Percentiles rank a stretch among this genome's conserved stretches.
Evolutionary conservation across 2,888 invertebrate species (phyloP).

Genomic region (Tenthredo livida): DNA sequence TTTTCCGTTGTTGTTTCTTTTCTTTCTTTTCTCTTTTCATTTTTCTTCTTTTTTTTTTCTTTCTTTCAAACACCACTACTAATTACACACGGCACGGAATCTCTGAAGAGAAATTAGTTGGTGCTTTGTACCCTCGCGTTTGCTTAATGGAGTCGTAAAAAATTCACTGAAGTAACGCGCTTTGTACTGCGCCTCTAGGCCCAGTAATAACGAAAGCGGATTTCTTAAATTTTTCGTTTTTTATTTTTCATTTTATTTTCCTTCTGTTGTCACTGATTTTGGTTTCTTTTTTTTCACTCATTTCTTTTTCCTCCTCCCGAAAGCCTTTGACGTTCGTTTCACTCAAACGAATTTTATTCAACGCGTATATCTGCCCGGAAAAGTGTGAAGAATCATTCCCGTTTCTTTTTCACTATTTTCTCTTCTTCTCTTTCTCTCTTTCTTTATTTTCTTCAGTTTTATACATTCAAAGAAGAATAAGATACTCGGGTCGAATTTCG

Average conservation of each 20-base stretch:
- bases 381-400: too few relatives aligned
- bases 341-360: background rate
- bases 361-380: background rate
- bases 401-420: too few relatives aligned
- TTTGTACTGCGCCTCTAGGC: background rate
- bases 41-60: background rate
- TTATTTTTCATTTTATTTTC: too few relatives aligned
- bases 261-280: background rate
- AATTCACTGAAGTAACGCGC: constrained; percentile 31
- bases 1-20: background rate
- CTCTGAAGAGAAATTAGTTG: constrained; percentile 46
- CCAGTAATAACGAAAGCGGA: background rate
- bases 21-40: background rate
- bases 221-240: background rate
- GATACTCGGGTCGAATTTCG: constrained; percentile 1
- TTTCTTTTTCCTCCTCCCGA: background rate
- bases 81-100: constrained; percentile 47
- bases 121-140: constrained; percentile 39
- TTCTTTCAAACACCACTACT: background rate
- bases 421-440: background rate
- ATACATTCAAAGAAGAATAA: constrained; percentile 12
- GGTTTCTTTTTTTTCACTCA: background rate
- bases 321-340: background rate
- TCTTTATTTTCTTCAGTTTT: background rate
- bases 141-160: constrained; percentile 45